A percentile compares a stretch with the other conserved stretches of the same genome.
Evolutionary conservation across 2,113 vertebrate species (phyloP).

Genomic region (Vulpes ferrilata): DNA sequence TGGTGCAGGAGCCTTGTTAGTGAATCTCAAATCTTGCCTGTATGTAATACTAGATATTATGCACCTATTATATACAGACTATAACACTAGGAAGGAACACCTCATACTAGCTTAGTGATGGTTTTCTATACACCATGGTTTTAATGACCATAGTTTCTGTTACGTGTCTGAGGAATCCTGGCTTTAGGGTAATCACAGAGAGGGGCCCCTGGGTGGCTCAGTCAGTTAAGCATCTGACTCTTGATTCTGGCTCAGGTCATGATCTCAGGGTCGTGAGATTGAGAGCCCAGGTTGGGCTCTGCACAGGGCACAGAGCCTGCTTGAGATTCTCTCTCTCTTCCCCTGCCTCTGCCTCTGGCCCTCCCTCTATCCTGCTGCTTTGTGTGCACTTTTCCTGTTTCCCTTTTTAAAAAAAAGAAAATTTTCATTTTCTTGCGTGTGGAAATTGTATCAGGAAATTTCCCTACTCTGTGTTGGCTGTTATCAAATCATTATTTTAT

Average conservation of each 20-base stretch:
- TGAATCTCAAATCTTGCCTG: background rate
- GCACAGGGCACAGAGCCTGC: background rate
- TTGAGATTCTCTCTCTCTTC: background rate
- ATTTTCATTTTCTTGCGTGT: too few species aligned
- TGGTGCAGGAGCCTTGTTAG: too few species aligned
- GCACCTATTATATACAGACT: rapidly evolving
- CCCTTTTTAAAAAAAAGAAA: too few species aligned
- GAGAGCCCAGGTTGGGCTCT: rapidly evolving
- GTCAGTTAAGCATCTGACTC: rapidly evolving
- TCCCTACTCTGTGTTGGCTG: rapidly evolving
- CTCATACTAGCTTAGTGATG: background rate
- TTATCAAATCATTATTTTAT: rapidly evolving
- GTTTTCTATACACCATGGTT: background rate
- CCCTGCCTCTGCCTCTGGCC: background rate
- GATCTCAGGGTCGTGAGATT: background rate
- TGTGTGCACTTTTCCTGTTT: too few species aligned
- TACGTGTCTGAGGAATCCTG: background rate
- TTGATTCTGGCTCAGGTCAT: background rate
- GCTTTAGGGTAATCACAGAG: background rate
- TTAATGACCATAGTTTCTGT: background rate
- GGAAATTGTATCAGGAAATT: too few species aligned
- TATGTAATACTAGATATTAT: too few species aligned
- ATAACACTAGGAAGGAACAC: background rate
- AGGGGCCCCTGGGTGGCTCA: background rate
- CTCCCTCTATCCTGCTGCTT: too few species aligned